Percentiles rank a stretch among this genome's conserved stretches.
Conservation (phyloP, 35 echinoderm and acorn worm species). For the Ophioderma brevispina region DNA sequence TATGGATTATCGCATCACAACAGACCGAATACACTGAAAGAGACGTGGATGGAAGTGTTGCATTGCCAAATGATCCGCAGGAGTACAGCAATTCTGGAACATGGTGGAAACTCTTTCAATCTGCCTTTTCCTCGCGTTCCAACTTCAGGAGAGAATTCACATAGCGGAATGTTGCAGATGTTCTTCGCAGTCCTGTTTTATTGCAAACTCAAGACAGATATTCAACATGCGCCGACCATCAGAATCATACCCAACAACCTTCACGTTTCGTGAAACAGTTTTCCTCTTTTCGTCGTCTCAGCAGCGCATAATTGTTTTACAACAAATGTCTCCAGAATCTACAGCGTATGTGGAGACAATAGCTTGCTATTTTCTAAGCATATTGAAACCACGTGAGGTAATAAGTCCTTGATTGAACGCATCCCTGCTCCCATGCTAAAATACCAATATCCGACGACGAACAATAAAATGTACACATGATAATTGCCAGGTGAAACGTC, state of each 20-base stretch:
- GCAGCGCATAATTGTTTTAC: not conserved
- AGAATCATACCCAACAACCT: not conserved
- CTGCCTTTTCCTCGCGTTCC: not conserved
- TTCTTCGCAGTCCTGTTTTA: not conserved
- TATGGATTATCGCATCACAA: not conserved
- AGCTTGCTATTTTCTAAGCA: not conserved
- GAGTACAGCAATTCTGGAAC: not conserved
- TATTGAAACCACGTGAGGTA: not conserved
- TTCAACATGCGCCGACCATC: not conserved
- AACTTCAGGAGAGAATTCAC: not conserved
- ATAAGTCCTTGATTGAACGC: not conserved
- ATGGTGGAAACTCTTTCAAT: slow-evolving; percentile 18
- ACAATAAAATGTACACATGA: not conserved
- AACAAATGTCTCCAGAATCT: slow-evolving; percentile 12
- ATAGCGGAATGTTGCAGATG: not conserved
- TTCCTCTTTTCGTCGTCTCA: not conserved
- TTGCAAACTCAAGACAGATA: not conserved
- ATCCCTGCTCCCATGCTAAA: not conserved
- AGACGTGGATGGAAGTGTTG: not conserved
- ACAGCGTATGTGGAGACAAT: slow-evolving; percentile 14
- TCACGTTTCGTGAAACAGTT: not conserved
- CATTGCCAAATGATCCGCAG: not conserved
- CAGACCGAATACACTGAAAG: not conserved
- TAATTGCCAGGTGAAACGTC: not conserved
- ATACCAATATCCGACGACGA: not conserved